These are phyloP conservation scores for Synergus laeviventris DNA, from an alignment of 2,888 invertebrate species.

Conservation along the genomic window DNA sequence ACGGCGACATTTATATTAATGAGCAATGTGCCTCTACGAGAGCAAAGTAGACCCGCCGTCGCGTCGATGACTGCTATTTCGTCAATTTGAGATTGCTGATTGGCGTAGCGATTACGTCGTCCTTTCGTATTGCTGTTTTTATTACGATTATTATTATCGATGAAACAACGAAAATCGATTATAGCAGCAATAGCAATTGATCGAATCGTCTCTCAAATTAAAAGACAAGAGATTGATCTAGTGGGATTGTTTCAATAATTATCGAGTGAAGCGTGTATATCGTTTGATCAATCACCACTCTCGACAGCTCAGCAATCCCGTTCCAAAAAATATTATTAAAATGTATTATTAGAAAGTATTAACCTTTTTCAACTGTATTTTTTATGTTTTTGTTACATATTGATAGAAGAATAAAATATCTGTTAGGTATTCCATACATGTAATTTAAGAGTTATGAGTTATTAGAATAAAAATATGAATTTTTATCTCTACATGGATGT, in stretches of 20 bases:
- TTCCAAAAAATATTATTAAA: not conserved
- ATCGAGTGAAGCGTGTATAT: not conserved
- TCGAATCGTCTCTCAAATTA: slow-evolving; percentile 31
- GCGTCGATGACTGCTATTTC: slow-evolving; percentile 50
- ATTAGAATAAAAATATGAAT: too few relatives aligned
- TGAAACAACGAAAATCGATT: slow-evolving; percentile 42
- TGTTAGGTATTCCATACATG: too few relatives aligned
- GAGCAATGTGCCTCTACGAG: slow-evolving; percentile 59
- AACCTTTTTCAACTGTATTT: not conserved
- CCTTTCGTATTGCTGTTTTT: slow-evolving; percentile 42
- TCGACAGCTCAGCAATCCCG: slow-evolving; percentile 4
- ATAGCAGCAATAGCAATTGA: slow-evolving; percentile 36
- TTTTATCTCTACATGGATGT: too few relatives aligned
- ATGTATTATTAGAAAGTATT: too few relatives aligned
- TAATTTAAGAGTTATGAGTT: too few relatives aligned
- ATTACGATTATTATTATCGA: slow-evolving; percentile 51
- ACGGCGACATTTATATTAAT: slow-evolving; percentile 67
- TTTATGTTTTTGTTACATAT: too few relatives aligned
- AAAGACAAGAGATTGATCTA: slow-evolving; percentile 17
- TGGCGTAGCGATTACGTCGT: slow-evolving; percentile 48
- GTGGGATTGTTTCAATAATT: slow-evolving; percentile 22
- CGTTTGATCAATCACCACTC: slow-evolving; percentile 2
- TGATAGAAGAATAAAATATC: too few relatives aligned
- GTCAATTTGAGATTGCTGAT: slow-evolving; percentile 53
- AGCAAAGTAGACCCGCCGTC: slow-evolving; percentile 55